A percentile compares a stretch with the other conserved stretches of the same genome.
Conservation (phyloP, 2,888 invertebrate species). For the Leistus spinibarbis region DNA sequence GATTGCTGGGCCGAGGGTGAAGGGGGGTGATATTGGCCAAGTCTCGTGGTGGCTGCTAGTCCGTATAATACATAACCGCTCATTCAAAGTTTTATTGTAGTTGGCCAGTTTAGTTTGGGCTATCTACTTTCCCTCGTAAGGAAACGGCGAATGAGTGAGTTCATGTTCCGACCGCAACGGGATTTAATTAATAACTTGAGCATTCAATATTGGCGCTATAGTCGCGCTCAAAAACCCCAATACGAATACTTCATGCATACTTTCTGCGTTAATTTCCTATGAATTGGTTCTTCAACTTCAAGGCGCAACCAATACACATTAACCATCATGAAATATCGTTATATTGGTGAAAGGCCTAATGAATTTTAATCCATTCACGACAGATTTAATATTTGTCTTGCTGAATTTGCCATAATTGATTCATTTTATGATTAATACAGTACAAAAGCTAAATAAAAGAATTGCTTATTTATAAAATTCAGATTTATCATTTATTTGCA, state of each 20-base stretch:
- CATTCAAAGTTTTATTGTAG: conserved; percentile 8
- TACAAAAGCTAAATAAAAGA: too few relatives aligned
- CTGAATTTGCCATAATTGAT: too few relatives aligned
- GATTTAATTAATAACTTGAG: conserved; percentile 34
- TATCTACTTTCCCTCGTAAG: not conserved
- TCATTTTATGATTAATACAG: too few relatives aligned
- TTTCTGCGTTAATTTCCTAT: conserved; percentile 15
- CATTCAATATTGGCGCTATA: conserved; percentile 25
- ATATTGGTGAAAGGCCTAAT: not conserved
- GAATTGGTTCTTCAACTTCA: not conserved
- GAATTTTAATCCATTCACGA: too few relatives aligned
- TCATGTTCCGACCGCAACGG: conserved; percentile 9
- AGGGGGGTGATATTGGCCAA: not conserved
- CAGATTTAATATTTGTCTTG: too few relatives aligned
- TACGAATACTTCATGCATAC: conserved; percentile 33
- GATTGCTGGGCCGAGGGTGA: not conserved
- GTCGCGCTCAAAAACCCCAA: conserved; percentile 10
- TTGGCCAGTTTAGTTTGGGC: not conserved
- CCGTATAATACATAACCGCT: not conserved
- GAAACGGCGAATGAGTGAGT: not conserved
- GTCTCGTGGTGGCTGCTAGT: not conserved
- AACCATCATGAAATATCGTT: not conserved
- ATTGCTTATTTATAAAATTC: too few relatives aligned
- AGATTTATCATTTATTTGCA: too few relatives aligned
- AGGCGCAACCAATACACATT: not conserved